A percentile compares a stretch with the other conserved stretches of the same genome.
phyloP scores from a whole-genome alignment of 2,113 vertebrate species.

The Alouatta palliata region DNA sequence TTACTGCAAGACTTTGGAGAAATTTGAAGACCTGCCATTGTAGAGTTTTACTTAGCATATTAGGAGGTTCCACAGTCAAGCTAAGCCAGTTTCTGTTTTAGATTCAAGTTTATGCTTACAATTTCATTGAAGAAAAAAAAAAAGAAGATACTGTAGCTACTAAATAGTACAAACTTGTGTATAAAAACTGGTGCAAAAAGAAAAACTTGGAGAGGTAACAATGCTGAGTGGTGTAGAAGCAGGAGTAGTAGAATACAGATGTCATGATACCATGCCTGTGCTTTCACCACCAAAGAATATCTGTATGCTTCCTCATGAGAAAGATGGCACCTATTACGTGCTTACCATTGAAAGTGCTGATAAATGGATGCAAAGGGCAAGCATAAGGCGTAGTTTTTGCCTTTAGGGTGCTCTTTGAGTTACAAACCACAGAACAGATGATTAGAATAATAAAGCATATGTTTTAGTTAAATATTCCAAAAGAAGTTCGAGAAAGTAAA shows the following conservation, averaged over 20 bases:
- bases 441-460: not conserved
- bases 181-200: not conserved
- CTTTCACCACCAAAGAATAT: not conserved
- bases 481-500: not conserved
- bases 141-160: not conserved
- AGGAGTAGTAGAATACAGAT: not conserved
- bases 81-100: not conserved
- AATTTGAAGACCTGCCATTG: conserved; percentile 12
- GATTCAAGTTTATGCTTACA: not conserved
- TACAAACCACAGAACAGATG: not conserved
- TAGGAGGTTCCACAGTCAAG: not conserved
- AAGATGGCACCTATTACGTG: not conserved
- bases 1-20: not conserved
- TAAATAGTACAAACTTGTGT: not conserved
- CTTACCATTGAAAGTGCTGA: not conserved
- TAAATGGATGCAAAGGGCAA: not conserved
- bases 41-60: not conserved
- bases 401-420: not conserved
- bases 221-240: not conserved
- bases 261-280: not conserved
- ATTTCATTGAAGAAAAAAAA: not conserved
- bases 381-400: not conserved
- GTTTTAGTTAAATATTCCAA: conserved; percentile 8
- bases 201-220: not conserved
- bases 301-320: not conserved